Evolutionary conservation across 2,113 vertebrate genomes (phyloP).

Genomic region (Cromileptes altivelis): DNA sequence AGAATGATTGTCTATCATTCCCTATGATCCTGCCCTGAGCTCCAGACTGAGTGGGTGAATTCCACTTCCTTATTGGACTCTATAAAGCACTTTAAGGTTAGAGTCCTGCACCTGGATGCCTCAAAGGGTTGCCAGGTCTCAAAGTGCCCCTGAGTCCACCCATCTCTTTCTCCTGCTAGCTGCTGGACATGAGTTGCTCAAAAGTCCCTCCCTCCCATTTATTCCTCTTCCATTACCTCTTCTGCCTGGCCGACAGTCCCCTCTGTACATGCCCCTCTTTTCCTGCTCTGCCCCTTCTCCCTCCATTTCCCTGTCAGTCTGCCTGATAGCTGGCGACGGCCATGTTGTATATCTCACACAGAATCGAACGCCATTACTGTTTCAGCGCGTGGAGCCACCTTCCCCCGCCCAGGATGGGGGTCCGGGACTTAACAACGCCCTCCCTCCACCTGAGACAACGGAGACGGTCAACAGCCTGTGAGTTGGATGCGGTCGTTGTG

Average conservation of each 20-base stretch:
- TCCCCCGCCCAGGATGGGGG: slow-evolving; percentile 91
- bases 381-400: slow-evolving; percentile 96
- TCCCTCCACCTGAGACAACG: slow-evolving; percentile 84
- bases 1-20: slow-evolving; percentile 15
- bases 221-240: slow-evolving; percentile 31
- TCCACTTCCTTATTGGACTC: not conserved
- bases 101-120: not conserved
- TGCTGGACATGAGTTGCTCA: slow-evolving; percentile 60
- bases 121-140: slow-evolving; percentile 13
- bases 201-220: slow-evolving; percentile 14
- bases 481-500: slow-evolving; percentile 74
- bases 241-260: slow-evolving; percentile 43
- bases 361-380: slow-evolving; percentile 98
- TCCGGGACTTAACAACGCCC: slow-evolving; percentile 86
- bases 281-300: slow-evolving; percentile 75
- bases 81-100: not conserved
- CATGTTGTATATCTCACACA: slow-evolving; percentile 88
- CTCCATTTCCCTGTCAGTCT: slow-evolving; percentile 84
- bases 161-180: slow-evolving; percentile 43
- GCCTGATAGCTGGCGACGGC: slow-evolving; percentile 87
- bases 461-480: slow-evolving; percentile 87
- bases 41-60: slow-evolving; percentile 18
- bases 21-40: not conserved
- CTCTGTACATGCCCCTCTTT: slow-evolving; percentile 51
- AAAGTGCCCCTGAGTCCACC: slow-evolving; percentile 14